Percentiles rank a stretch among this genome's conserved stretches.
Conservation (phyloP, 2,888 invertebrate species). For the Camponotus fellah region DNA sequence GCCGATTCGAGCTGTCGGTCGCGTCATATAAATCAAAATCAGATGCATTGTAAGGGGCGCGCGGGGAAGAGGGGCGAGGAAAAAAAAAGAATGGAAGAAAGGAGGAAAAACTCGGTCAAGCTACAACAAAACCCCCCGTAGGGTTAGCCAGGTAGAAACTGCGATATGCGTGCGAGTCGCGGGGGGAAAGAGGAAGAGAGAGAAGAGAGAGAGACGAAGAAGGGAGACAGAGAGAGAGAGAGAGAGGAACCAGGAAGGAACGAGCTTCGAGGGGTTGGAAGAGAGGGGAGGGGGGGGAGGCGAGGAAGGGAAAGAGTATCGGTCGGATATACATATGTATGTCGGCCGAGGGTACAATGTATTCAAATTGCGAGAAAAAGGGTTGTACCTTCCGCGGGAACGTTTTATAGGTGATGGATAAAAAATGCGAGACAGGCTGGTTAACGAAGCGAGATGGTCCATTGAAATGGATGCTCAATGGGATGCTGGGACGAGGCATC, state of each 20-base stretch:
- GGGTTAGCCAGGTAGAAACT: slow-evolving; percentile 84
- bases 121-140: slow-evolving; percentile 80
- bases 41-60: slow-evolving; percentile 81
- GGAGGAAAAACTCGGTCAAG: slow-evolving; percentile 85
- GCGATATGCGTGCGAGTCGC: slow-evolving; percentile 69
- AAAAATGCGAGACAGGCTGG: slow-evolving; percentile 85
- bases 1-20: slow-evolving; percentile 80
- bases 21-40: slow-evolving; percentile 86
- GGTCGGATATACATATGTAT: slow-evolving; percentile 85
- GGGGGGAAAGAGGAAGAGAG: slow-evolving; percentile 58
- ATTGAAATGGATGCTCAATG: slow-evolving; percentile 84
- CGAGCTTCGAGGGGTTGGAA: slow-evolving; percentile 40
- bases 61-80: slow-evolving; percentile 54
- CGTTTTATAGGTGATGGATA: slow-evolving; percentile 81
- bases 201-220: slow-evolving; percentile 20
- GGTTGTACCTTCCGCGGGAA: slow-evolving; percentile 80
- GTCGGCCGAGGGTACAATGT: slow-evolving; percentile 85
- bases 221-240: slow-evolving; percentile 34
- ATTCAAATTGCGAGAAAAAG: slow-evolving; percentile 85
- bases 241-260: slow-evolving; percentile 54
- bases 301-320: slow-evolving; percentile 74
- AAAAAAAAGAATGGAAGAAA: slow-evolving; percentile 63
- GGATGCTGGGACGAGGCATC: slow-evolving; percentile 82
- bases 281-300: slow-evolving; percentile 2
- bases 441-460: slow-evolving; percentile 86